Evolutionary conservation across 2,797 vertebrate genomes (phyloP).

Genomic region (Podargus strigoides): DNA sequence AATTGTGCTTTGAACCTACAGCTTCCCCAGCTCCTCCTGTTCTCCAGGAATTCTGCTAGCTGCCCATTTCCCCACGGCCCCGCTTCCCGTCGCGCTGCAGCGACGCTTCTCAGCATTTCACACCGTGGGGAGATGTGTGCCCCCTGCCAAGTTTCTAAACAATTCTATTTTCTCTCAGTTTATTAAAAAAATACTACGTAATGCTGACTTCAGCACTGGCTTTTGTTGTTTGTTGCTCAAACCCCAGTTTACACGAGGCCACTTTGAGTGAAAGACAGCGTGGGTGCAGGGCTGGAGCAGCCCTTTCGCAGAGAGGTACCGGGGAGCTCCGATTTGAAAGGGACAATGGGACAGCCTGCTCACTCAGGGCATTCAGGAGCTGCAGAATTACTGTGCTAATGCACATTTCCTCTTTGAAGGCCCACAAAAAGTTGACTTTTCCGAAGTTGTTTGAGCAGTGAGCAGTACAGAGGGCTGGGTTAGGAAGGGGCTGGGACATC

Average conservation of each 20-base stretch:
- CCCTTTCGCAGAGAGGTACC: background rate
- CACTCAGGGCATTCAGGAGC: background rate
- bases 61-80: accelerated
- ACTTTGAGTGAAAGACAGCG: background rate
- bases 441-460: background rate
- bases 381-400: background rate
- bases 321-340: background rate
- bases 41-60: no score
- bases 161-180: background rate
- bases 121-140: no score
- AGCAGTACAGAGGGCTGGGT: background rate
- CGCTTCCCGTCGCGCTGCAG: background rate
- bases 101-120: background rate
- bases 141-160: background rate
- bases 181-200: background rate
- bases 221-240: background rate
- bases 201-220: background rate
- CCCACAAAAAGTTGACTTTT: background rate
- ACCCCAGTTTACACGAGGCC: background rate
- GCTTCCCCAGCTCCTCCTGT: background rate
- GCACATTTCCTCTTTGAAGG: background rate
- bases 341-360: background rate
- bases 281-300: background rate
- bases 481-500: background rate
- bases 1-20: background rate